phyloP scores from a whole-genome alignment of 2,888 invertebrate species.

The Cantharis lateralis region DNA sequence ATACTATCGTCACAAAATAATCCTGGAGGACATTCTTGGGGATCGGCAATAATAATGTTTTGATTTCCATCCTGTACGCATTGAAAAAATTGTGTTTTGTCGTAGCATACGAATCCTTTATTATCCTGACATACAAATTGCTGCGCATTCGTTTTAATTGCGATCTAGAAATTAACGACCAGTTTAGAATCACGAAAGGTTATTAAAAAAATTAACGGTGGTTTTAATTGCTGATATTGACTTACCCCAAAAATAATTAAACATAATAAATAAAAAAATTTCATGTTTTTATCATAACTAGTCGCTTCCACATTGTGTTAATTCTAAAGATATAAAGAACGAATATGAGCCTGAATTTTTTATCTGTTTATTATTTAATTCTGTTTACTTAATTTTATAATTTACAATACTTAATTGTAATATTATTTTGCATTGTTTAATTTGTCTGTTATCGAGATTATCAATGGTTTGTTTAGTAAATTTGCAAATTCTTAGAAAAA shows the following conservation, averaged over 20 bases:
- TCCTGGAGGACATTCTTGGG: conserved; percentile 11
- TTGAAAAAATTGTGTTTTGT: conserved; percentile 11
- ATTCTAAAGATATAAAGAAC: not conserved
- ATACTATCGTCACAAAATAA: conserved; percentile 15
- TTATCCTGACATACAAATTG: conserved; percentile 1
- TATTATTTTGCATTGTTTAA: not conserved
- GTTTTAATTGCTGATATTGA: not conserved
- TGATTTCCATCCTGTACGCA: conserved; percentile 13
- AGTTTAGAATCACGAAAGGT: not conserved
- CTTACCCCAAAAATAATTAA: not conserved
- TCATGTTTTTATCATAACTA: not conserved
- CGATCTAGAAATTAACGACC: not conserved
- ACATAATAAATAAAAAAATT: not conserved
- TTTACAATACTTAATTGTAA: conserved; percentile 3
- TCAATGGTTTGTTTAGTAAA: not conserved
- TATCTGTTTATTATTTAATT: not conserved
- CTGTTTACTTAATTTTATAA: not conserved
- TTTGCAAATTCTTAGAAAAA: not conserved
- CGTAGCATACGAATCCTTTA: conserved; percentile 11
- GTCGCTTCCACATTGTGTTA: not conserved
- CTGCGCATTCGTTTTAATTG: not conserved
- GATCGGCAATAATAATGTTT: conserved; percentile 6
- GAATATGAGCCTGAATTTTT: not conserved
- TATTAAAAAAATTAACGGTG: not conserved
- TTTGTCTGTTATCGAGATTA: not conserved